phyloP scores from a whole-genome alignment of 1,140 invertebrate species.

The Danaus plexippus region DNA sequence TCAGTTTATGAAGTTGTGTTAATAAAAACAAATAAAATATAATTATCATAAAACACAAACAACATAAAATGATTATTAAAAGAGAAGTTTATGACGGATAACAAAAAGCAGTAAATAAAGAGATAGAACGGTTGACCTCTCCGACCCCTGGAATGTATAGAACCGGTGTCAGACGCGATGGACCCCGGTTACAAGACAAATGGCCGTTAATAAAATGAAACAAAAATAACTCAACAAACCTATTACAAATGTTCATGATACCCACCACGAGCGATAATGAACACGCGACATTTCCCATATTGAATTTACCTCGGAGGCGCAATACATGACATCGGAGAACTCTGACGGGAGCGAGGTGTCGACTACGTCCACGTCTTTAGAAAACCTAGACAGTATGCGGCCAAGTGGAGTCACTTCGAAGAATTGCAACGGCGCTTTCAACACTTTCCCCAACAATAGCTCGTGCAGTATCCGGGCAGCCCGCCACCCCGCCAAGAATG shows the following conservation, averaged over 20 bases:
- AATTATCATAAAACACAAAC: neutral
- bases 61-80: too few species aligned
- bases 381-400: slow-evolving; percentile 89
- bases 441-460: slow-evolving; percentile 80
- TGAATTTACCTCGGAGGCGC: slow-evolving; percentile 83
- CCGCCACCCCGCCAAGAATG: slow-evolving; percentile 79
- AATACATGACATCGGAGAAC: slow-evolving; percentile 82
- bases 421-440: slow-evolving; percentile 84
- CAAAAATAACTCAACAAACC: too few species aligned
- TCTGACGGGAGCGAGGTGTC: slow-evolving; percentile 81
- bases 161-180: too few species aligned
- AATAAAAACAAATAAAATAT: slow-evolving; percentile 5
- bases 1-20: slow-evolving; percentile 39
- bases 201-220: too few species aligned
- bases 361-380: slow-evolving; percentile 83
- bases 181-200: too few species aligned
- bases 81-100: too few species aligned
- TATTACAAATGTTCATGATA: neutral
- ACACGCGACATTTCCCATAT: neutral
- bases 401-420: slow-evolving; percentile 92
- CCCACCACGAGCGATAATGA: slow-evolving; percentile 11
- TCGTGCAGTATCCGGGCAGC: slow-evolving; percentile 84
- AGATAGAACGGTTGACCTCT: too few species aligned
- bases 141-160: too few species aligned
- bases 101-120: too few species aligned